A percentile compares a stretch with the other conserved stretches of the same genome.
Conservation (phyloP, 2,888 invertebrate genomes). For the Yponomeuta sedellus region DNA sequence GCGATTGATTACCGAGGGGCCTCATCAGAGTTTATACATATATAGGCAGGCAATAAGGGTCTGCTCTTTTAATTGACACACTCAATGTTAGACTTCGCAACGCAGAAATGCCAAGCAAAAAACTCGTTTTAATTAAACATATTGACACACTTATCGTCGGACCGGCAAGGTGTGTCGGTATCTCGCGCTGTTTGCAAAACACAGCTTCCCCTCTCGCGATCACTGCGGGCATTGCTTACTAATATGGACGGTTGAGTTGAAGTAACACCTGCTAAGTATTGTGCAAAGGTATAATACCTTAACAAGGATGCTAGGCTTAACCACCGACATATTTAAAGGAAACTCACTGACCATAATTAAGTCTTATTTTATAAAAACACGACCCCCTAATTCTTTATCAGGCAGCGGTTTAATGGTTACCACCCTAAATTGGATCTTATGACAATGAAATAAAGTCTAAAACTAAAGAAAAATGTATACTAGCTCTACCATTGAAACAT, state of each 20-base stretch:
- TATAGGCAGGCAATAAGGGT: neutral
- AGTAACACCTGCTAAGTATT: neutral
- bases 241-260: neutral
- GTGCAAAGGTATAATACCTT: neutral
- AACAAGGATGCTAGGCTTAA: neutral
- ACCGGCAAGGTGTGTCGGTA: neutral
- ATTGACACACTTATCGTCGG: neutral
- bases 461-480: too few relatives aligned
- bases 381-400: too few relatives aligned
- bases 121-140: slow-evolving; percentile 1
- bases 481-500: too few relatives aligned
- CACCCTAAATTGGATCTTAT: too few relatives aligned
- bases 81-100: neutral
- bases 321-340: neutral
- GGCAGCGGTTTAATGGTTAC: too few relatives aligned
- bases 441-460: too few relatives aligned
- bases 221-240: neutral
- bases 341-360: too few relatives aligned
- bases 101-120: neutral
- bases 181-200: neutral
- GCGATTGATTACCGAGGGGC: neutral
- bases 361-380: too few relatives aligned
- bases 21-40: neutral
- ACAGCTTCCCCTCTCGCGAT: neutral
- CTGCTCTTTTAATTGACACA: neutral